Evolutionary conservation across 2,888 invertebrate genomes (phyloP), one percentile per base, ranked within the genome.

Genomic region (Dolichopus griseipennis): DNA sequence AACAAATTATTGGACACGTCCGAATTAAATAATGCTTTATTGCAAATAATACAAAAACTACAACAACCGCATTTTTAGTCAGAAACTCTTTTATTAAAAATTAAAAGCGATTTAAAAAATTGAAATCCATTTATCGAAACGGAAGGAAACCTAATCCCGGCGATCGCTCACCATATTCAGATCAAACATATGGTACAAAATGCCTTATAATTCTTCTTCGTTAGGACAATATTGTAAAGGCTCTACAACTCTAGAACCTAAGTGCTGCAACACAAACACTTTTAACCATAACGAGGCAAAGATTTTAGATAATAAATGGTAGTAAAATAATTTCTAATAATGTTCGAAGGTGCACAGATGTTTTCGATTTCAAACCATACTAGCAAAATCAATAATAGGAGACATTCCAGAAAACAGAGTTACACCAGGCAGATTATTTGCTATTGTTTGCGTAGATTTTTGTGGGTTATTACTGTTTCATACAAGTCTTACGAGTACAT

Each of bases 251-350:
- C 15, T 33, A n/a, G 20, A 67, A 64, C 64, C 27, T 43, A n/a
- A 52, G 64, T 64, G 67, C 33, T 10, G 67, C 37, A 18, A 22
- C 66, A 9, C 63, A 62, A 37, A 18, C 21, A 1, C n/a, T 67
- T 8, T 20, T 67, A 18, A 2, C 63, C 21, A 6, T 63, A 62
- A 22, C 43, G 3, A 33, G 66, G 21, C 66, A 67, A 22, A 9
- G 15, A 18, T 67, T 15, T 41, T 67, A 63, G 66, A 12, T 41
- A n/a, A 62, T 64, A 9, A 63, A 67, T 21, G 66, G 22, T 8
- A 63, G 37, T 22, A 21, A 15, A 21, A 21, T 41, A 18, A 18
- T n/a, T 15, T 20, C 20, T 21, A 12, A 15, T 4, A 21, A 63
- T 34, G 34, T 66, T 20, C 61, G 18, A 22, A 18, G n/a, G 5